Evolutionary conservation across 2,113 vertebrate species (phyloP), one percentile per base, ranked within the genome.

Genomic region (Actinemys pallida): DNA sequence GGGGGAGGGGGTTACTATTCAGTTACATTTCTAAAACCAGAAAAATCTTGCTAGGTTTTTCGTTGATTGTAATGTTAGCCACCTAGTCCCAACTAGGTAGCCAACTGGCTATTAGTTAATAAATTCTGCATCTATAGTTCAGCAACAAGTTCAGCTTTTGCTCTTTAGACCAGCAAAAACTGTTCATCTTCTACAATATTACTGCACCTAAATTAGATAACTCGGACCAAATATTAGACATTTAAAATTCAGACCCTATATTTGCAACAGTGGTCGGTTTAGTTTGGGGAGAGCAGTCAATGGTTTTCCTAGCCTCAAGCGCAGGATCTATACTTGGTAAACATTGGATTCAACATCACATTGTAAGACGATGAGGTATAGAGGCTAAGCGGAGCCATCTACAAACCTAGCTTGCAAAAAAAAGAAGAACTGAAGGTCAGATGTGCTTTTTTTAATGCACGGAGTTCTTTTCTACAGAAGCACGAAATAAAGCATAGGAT

Each of bases 1-100:
- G 9, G 47, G 8, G 47, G 47, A 2, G 13, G 4, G 50, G 22
- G 12, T 27, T 29, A 20, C 0, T 0, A 17, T 4, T 45, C 5
- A 39, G 19, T 39, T 39, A 19, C 27, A 12, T 53, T 27, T 6
- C 35, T 22, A 53, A 47, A 49, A 24, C 13, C n/a, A 69, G 1
- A 3, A 49, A 89, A 52, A 3, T 49, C 83, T 25, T 83, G n/a
- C 39, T 39, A 0, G 5, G 31, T 45, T 54, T 57, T 27, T 17
- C 52, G 56, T 9, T 5, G 8, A 25, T 24, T 50, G 25, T 45
- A 24, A 45, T 4, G 22, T 47, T 47, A 45, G 42, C 42, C 39
- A 45, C 72, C 39, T 27, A 24, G 24, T 76, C 42, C 65, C 24
- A 72, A 6, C 75, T 45, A 45, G 24, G 42, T 47, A 27, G 11